Evolutionary conservation across 2,113 vertebrate species (phyloP).

Genomic region (Hydrochoerus hydrochaeris): DNA sequence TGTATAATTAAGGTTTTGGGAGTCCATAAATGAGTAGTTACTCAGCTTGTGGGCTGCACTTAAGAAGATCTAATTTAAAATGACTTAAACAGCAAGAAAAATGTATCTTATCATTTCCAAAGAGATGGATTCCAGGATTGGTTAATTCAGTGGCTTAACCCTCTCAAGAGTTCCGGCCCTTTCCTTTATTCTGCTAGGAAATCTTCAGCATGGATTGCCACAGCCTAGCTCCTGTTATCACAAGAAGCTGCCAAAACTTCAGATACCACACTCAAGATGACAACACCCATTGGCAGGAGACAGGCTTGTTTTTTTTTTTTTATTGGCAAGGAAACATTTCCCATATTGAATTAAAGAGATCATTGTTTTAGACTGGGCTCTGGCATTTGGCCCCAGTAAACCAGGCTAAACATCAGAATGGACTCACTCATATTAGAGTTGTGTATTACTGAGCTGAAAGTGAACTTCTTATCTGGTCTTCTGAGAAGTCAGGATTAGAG

Average conservation of each 20-base stretch:
- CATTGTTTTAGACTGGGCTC: not conserved
- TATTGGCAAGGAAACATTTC: not conserved
- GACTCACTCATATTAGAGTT: not conserved
- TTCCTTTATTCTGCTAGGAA: not conserved
- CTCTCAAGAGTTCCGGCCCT: not conserved
- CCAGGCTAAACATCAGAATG: not conserved
- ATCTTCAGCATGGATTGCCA: not conserved
- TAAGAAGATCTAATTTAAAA: not conserved
- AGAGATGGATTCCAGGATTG: not conserved
- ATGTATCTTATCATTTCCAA: not conserved
- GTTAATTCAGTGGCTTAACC: not conserved
- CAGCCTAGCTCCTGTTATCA: not conserved
- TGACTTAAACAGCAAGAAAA: not conserved
- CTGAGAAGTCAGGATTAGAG: not conserved
- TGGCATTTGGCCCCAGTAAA: not conserved
- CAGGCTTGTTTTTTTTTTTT: not conserved
- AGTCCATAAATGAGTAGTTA: not conserved
- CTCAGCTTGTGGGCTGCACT: not conserved
- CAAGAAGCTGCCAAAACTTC: not conserved
- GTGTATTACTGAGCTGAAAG: no score
- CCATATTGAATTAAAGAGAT: not conserved
- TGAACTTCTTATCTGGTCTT: not conserved
- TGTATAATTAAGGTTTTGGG: not conserved
- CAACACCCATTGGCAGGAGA: not conserved
- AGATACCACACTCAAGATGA: not conserved